Evolutionary conservation across 2,888 invertebrate species (phyloP), one percentile per base, ranked within the genome.

Genomic region (Chalcis sispes): DNA sequence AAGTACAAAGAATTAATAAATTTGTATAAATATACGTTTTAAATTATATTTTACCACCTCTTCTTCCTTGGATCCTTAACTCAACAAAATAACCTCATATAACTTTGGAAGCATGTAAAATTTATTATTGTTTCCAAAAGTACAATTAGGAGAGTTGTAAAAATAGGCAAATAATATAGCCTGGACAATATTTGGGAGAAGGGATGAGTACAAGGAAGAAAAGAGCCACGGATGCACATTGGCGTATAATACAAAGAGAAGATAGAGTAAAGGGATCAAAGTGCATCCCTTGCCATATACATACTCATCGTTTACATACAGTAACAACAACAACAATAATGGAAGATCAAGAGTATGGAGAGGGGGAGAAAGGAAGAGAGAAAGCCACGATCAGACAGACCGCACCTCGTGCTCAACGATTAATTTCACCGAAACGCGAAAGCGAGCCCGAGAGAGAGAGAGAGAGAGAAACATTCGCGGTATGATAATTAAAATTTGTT

Each of bases 401-500:
- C 75, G 65, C 75, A 65, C 48, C 42, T 50, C 62, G 29, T 56
- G 72, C 69, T 62, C 58, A 42, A 61, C 80, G 79, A 84, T 85
- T 85, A 84, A 84, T 84, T 85, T 82, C 78, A 77, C 71, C 75
- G 76, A 75, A 79, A 72, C 79, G 78, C 74, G 80, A 77, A 64
- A 36, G 65, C 58, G 50, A 27, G 25, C 54, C 40, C 10, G 23
- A 58, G 58, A 58, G 29, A 29, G 58, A 15, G 4, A 58, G 58
- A 58, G 13, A 58, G 18, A 27, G 65, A 50, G 50, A 13, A 5
- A n/a, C 81, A 73, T 72, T 78, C 80, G 83, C 77, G 83, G 81
- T 82, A 82, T 81, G 80, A 84, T 85, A 83, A 84, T 85, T 84
- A 84, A 85, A 85, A 85, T 85, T 85, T 82, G 84, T 84, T 84